Evolutionary conservation across 2,113 vertebrate genomes (phyloP), one percentile per base, ranked within the genome.

Genomic region (Pungitius pungitius): DNA sequence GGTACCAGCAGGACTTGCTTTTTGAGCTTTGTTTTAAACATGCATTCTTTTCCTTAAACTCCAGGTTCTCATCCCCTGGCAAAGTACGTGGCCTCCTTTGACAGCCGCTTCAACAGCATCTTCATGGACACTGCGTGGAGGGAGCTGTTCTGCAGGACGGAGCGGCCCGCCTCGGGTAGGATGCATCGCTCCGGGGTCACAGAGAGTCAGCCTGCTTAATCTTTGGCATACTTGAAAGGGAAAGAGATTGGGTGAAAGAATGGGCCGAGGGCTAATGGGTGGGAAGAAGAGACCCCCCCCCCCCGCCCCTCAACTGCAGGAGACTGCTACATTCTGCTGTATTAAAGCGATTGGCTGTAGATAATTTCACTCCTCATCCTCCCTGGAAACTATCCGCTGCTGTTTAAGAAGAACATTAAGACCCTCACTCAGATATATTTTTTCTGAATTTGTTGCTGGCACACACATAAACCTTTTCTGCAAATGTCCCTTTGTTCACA

Each of bases 101-200:
- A 95, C 81, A 89, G 91, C 89, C 88, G 86, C 62, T 95, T 93
- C 85, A 93, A 90, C 90, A 87, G 67, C 81, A 89, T 93, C 82
- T 95, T 95, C 68, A 93, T 94, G 94, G 94, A 95, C 87, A 90
- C 92, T 0, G 91, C 92, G 0, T 95, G 94, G 94, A 92, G 93
- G 86, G 94, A 95, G 78, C 81, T 93, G 84, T 95, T 94, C 89
- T 90, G 92, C 85, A 89, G 92, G 85, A 88, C 88, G 10, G 94
- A 95, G 42, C 91, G 92, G 54, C 93, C 94, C 8, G 4, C 84
- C 30, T 85, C 93, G 87, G 93, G 94, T 94, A 85, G 27, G 73
- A 63, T 11, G 11, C 12, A 1, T 24, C 14, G 24, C 70, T 69
- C 52, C n/a, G 60, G 10, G 69, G 24, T 66, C 35, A 77, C 27